Evolutionary conservation across 2,888 invertebrate species (phyloP).

Genomic region (Fabriciana adippe): DNA sequence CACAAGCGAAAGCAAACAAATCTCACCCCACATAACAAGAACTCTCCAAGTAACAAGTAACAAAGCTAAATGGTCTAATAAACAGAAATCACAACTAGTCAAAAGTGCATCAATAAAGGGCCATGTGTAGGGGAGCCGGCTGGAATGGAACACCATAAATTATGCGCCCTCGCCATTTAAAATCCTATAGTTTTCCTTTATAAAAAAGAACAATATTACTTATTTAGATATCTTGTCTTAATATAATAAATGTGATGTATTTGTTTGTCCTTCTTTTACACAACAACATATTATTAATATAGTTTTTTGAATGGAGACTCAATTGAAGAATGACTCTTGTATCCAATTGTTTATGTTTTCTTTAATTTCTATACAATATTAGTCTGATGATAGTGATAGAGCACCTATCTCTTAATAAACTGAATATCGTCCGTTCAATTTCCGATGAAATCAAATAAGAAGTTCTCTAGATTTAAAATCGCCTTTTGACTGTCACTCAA

Average conservation of each 20-base stretch:
- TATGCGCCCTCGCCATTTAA: slow-evolving; percentile 52
- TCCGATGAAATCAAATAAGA: too few relatives aligned
- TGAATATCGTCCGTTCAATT: too few relatives aligned
- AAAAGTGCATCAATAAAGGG: slow-evolving; percentile 77
- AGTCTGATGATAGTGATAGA: too few relatives aligned
- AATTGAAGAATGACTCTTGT: too few relatives aligned
- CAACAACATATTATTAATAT: background rate
- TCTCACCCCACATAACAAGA: slow-evolving; percentile 48
- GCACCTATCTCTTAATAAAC: too few relatives aligned
- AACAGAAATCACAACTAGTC: slow-evolving; percentile 76
- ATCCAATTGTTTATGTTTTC: too few relatives aligned
- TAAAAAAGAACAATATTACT: slow-evolving; percentile 19
- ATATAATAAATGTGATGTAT: background rate
- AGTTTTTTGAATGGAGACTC: too few relatives aligned
- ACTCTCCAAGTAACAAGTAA: slow-evolving; percentile 60
- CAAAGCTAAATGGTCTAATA: slow-evolving; percentile 70
- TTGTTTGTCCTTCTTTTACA: background rate
- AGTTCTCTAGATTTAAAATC: too few relatives aligned
- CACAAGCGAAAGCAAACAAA: slow-evolving; percentile 45
- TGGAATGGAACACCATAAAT: slow-evolving; percentile 64
- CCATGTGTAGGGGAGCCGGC: slow-evolving; percentile 52
- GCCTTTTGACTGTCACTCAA: too few relatives aligned
- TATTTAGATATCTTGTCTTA: background rate
- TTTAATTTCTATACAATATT: too few relatives aligned
- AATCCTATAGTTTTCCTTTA: slow-evolving; percentile 42